Conservation (phyloP, 2,888 invertebrate species). For the Lasioglossum vierecki region DNA sequence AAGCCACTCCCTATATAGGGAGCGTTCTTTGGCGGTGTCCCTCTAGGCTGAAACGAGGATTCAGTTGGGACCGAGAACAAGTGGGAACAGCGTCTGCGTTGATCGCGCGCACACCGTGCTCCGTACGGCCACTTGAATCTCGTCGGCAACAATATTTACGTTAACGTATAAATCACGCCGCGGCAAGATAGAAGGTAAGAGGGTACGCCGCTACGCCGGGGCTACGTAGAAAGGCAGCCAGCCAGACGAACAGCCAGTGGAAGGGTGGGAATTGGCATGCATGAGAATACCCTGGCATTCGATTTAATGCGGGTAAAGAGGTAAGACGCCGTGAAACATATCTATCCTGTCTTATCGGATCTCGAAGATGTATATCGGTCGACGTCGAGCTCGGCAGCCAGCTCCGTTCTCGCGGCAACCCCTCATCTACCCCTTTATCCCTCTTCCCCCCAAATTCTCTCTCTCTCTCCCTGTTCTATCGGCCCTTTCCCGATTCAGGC, state of each 20-base stretch:
- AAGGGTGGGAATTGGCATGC: slow-evolving; percentile 81
- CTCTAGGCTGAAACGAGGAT: slow-evolving; percentile 2
- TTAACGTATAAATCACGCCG: slow-evolving; percentile 81
- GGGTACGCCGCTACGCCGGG: slow-evolving; percentile 14
- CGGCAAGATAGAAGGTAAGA: slow-evolving; percentile 49
- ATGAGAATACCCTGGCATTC: slow-evolving; percentile 82
- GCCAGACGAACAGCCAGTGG: slow-evolving; percentile 15
- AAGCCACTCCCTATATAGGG: slow-evolving; percentile 19
- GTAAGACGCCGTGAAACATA: slow-evolving; percentile 81
- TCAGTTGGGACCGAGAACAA: slow-evolving; percentile 52
- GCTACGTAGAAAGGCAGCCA: slow-evolving; percentile 44
- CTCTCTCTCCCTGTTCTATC: slow-evolving; percentile 48
- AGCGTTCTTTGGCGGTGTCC: slow-evolving; percentile 10
- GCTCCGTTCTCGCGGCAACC: slow-evolving; percentile 36
- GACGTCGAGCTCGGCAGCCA: slow-evolving; percentile 61
- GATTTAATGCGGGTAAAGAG: slow-evolving; percentile 83
- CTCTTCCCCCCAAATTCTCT: slow-evolving; percentile 11
- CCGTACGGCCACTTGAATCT: slow-evolving; percentile 58
- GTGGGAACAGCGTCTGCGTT: slow-evolving; percentile 55
- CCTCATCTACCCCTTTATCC: slow-evolving; percentile 12
- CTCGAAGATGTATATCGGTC: slow-evolving; percentile 80
- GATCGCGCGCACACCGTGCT: slow-evolving; percentile 58
- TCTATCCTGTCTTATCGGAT: slow-evolving; percentile 82
- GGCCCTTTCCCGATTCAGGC: slow-evolving; percentile 52
- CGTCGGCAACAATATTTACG: slow-evolving; percentile 79